Evolutionary conservation across 2,797 vertebrate species (phyloP).

Genomic region (Mormyrops attenuatus): DNA sequence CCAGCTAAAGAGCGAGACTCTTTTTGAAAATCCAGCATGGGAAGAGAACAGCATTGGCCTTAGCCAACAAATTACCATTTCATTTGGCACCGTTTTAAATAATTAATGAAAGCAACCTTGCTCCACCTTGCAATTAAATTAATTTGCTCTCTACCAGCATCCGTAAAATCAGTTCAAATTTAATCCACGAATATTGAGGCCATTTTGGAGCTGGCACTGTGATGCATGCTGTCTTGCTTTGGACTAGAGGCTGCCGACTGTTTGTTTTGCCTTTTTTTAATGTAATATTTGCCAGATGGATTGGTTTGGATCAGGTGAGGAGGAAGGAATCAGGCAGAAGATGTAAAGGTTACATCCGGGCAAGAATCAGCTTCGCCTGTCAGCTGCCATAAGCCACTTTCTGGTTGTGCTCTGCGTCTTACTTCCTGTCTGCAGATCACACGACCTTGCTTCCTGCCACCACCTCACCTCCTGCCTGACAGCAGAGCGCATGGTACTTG

Average conservation of each 20-base stretch:
- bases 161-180: not conserved
- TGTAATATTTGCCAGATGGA: not conserved
- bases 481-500: not conserved
- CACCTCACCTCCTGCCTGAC: not conserved
- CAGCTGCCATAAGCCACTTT: not conserved
- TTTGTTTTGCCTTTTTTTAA: not conserved
- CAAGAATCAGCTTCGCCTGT: not conserved
- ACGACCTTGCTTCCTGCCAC: not conserved
- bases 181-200: not conserved
- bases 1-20: not conserved
- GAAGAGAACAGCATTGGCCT: not conserved
- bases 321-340: not conserved
- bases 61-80: constrained; percentile 23
- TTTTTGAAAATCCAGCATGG: constrained; percentile 14
- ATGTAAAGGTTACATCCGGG: not conserved
- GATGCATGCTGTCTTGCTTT: not conserved
- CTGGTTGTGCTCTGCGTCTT: not conserved
- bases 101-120: constrained; percentile 22
- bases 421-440: not conserved
- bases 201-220: not conserved
- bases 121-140: constrained; percentile 20
- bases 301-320: not conserved
- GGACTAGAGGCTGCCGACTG: not conserved
- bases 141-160: constrained; percentile 19
- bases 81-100: constrained; percentile 17